Base-by-base conservation (phyloP, 2,797 vertebrate genomes). In the Uromys caudimaculatus region DNA sequence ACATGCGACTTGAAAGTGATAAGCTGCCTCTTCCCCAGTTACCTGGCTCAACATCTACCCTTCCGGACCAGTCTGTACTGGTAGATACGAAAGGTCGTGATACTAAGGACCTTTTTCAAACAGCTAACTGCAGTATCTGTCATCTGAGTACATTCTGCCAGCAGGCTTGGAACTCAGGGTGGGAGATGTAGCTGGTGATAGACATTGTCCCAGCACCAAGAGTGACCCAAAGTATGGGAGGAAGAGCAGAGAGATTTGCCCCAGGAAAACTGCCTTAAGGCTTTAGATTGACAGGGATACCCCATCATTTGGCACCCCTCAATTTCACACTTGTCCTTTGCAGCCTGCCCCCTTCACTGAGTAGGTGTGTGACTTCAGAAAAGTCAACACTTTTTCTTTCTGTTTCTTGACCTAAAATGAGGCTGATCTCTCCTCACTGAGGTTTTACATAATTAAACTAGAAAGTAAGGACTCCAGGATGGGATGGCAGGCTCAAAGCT, bases 321-420 rank as follows among this genome's bases (percentile, higher is more conserved):
- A 41, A 23, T 35, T 78, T 38, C 35, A 62, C 2, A 4, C 1
- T 71, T 89, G 67, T 47, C n/a, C 90, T 60, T 23, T 62, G 6
- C 24, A 90, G 35, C 78, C 52, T 47, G 32, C 27, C 35, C 78
- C 29, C 73, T 93, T 85, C 23, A 21, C 35, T 73, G 54, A 60
- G 50, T 7, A 60, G 77, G 44, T 85, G 2, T 29, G 54, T 67
- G 91, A 75, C 73, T 82, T 88, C 75, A 35, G 29, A 52, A 90
- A 88, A 92, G 64, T 32, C 47, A 56, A 64, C 50, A 35, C 17
- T 71, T 0, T 29, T 52, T 94, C 67, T 54, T 86, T 32, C 41
- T 58, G 56, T 90, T 85, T 92, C 79, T 76, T 88, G 35, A 93
- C 24, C 73, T 56, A 90, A 96, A 94, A 91, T 86, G 41, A 35